Conservation (phyloP, 2,888 invertebrate genomes). For the Phortica okadai region DNA sequence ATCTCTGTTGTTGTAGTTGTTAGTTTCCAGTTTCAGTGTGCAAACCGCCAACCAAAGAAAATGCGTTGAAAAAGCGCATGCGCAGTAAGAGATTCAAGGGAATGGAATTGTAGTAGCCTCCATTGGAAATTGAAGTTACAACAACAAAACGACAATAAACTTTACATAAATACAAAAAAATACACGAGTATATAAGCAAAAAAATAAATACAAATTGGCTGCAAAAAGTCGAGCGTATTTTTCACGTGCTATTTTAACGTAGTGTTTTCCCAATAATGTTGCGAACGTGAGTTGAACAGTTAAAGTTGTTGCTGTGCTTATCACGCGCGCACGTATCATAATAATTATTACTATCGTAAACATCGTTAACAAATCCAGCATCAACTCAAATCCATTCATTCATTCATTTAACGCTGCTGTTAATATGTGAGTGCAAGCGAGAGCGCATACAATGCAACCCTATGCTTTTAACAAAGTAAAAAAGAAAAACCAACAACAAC, state of each 20-base stretch:
- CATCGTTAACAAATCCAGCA: not conserved
- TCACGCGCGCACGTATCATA: too few species aligned
- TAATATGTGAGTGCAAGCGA: not conserved
- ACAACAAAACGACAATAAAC: conserved; percentile 23
- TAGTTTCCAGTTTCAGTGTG: not conserved
- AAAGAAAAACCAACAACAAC: not conserved
- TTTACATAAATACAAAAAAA: not conserved
- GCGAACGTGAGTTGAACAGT: not conserved
- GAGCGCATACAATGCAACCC: not conserved
- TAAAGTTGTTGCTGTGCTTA: not conserved
- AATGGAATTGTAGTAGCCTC: not conserved
- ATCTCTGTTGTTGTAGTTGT: too few species aligned
- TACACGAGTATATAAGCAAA: conserved; percentile 8
- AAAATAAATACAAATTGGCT: not conserved
- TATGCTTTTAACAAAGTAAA: not conserved
- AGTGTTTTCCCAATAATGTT: not conserved
- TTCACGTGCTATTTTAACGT: conserved; percentile 8
- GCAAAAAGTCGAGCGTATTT: not conserved
- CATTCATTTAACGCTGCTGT: not conserved
- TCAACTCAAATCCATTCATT: not conserved
- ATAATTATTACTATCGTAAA: too few species aligned
- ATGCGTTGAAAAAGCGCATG: not conserved
- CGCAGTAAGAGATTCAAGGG: conserved; percentile 6
- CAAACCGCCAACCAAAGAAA: not conserved
- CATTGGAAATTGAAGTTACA: conserved; percentile 17